These are phyloP conservation scores for Proteles cristata DNA, from an alignment of 2,113 vertebrate species.

Conservation along the genomic window DNA sequence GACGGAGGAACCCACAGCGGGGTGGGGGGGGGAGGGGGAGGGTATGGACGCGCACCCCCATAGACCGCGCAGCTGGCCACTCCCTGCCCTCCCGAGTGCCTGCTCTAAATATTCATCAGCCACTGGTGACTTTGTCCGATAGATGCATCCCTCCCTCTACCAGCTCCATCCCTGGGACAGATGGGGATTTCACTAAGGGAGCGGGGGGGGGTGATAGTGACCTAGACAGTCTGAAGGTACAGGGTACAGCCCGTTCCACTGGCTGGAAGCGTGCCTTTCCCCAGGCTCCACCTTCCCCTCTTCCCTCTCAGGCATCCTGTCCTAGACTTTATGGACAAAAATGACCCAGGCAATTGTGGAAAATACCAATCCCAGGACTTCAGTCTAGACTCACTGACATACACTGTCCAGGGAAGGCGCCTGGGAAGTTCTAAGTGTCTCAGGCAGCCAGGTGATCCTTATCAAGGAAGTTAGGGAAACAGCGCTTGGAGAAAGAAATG, in stretches of 20 bases:
- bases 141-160: neutral
- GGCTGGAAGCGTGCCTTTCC: neutral
- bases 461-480: neutral
- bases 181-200: neutral
- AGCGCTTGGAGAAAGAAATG: neutral
- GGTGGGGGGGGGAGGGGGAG: neutral
- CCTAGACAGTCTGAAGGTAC: accelerated
- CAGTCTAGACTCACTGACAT: neutral
- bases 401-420: neutral
- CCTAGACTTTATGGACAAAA: neutral
- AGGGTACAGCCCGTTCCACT: neutral
- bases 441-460: too few species aligned
- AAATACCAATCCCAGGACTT: neutral
- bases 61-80: neutral
- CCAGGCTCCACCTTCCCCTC: neutral
- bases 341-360: neutral
- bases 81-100: neutral
- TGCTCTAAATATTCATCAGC: neutral
- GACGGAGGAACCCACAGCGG: neutral
- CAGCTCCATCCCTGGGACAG: neutral
- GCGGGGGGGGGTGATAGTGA: neutral
- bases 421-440: neutral
- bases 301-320: neutral
- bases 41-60: accelerated
- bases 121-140: accelerated